These are phyloP conservation scores for Ceratina australensis DNA, from an alignment of 1,140 invertebrate genomes.

Conservation along the genomic window DNA sequence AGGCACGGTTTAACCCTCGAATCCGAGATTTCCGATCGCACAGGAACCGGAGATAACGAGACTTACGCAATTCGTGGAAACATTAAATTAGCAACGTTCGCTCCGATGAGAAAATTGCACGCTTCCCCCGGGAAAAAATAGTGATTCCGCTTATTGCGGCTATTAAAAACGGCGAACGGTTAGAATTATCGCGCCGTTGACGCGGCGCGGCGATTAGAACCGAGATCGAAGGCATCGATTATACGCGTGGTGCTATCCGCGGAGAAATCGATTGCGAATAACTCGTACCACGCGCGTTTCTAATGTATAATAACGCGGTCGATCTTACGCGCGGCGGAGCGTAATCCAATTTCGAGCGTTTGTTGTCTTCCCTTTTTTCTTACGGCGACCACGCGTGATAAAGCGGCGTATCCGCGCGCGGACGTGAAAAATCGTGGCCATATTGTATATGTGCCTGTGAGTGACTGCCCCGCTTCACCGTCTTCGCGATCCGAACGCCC, in stretches of 20 bases:
- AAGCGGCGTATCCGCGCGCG: slow-evolving; percentile 44
- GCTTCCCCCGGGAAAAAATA: slow-evolving; percentile 1
- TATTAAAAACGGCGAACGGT: background rate
- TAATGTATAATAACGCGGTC: slow-evolving; percentile 38
- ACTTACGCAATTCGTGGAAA: background rate
- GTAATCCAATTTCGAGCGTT: slow-evolving; percentile 51
- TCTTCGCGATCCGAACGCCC: slow-evolving; percentile 39
- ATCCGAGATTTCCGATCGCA: no score
- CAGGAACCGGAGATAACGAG: no score
- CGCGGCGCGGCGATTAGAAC: background rate
- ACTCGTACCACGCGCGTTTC: slow-evolving; percentile 18
- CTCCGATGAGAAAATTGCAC: slow-evolving; percentile 19
- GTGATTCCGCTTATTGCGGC: background rate
- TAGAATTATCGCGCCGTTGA: slow-evolving; percentile 11
- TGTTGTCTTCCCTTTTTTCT: slow-evolving; percentile 37
- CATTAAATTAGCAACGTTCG: slow-evolving; percentile 5
- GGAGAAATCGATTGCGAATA: slow-evolving; percentile 40
- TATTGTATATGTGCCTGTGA: slow-evolving; percentile 50
- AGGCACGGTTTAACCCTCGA: no score
- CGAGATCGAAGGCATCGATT: slow-evolving; percentile 13
- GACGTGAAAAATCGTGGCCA: slow-evolving; percentile 45
- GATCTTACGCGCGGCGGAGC: slow-evolving; percentile 1
- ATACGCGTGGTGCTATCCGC: background rate
- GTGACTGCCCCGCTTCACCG: slow-evolving; percentile 42
- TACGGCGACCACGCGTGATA: slow-evolving; percentile 41